Percentiles rank a stretch among this genome's conserved stretches.
Conservation (phyloP, 1,140 invertebrate genomes). For the Cydia pomonella region DNA sequence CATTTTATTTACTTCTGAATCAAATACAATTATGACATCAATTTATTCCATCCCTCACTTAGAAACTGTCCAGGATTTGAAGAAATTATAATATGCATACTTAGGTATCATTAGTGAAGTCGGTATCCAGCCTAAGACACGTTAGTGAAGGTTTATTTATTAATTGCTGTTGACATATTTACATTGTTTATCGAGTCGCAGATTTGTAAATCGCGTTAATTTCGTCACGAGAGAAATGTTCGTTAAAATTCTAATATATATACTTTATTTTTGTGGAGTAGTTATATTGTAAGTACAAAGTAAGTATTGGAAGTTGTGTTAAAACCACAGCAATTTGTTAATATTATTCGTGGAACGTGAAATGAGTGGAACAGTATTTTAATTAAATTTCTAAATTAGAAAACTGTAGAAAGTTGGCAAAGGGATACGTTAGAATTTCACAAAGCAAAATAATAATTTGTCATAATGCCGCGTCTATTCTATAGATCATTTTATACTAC, state of each 20-base stretch:
- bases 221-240: constrained; percentile 43
- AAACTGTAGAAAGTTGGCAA: not conserved
- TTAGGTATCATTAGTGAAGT: not conserved
- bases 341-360: constrained; percentile 51
- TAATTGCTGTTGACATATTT: constrained; percentile 30
- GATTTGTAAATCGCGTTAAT: not conserved
- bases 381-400: constrained; percentile 37
- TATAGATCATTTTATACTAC: not conserved
- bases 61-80: not conserved
- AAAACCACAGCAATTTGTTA: constrained; percentile 47
- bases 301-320: constrained; percentile 55
- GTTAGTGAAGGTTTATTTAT: not conserved
- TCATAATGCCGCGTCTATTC: not conserved
- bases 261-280: constrained; percentile 62
- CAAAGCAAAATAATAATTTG: not conserved
- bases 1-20: not conserved
- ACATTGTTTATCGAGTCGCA: not conserved
- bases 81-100: not conserved
- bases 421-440: not conserved
- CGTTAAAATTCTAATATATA: constrained; percentile 59
- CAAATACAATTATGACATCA: too few species aligned
- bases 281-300: constrained; percentile 40
- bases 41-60: constrained; percentile 2
- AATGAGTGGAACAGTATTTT: constrained; percentile 56
- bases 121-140: not conserved